Base-by-base conservation (phyloP, 1,140 invertebrate species). In the Gonioctena quinquepunctata region DNA sequence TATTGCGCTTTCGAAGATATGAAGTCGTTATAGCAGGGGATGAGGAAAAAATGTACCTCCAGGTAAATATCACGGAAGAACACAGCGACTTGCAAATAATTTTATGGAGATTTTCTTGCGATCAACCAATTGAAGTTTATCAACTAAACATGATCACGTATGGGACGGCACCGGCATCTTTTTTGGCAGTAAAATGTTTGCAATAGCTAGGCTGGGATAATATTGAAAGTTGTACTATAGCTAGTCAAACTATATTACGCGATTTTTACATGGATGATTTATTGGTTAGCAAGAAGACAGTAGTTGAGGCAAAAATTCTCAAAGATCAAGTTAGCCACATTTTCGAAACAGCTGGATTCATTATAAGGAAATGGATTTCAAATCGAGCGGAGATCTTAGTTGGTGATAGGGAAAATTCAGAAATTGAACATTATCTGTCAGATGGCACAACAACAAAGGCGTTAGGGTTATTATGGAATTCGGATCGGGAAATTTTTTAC, bases 191-290 rank as follows among this genome's bases (percentile, higher is more conserved):
- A 5, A 68, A 82, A 22, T 66, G 61, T 72, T 63, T 76, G 48
- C 62, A 62, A 79, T 7, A 73, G 79, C n/a, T n/a, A n/a, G n/a
- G n/a, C n/a, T n/a, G n/a, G n/a, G 0, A 66, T 42, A 57, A 81
- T 82, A 67, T 72, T 78, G 65, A 68, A 25, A 19, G 5, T 2
- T 81, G 69, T 77, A 78, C 82, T 23, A 8, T 28, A 21, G 78
- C 76, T 52, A 61, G 76, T 13, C 66, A 79, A 70, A 68, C 76
- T 16, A 74, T 83, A 4, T 4, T 48, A 49, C 62, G 68, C 18
- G 79, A 84, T 70, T 84, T 84, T 71, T 87, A 86, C 70, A 81
- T 86, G 1, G 84, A 87, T 56, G 83, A 87, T 69, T 25, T 84
- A 4, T n/a, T n/a, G n/a, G n/a, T n/a, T n/a, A n/a, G n/a, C 25